These are phyloP conservation scores for Allygus modestus DNA, from an alignment of 2,888 invertebrate genomes.

Conservation along the genomic window DNA sequence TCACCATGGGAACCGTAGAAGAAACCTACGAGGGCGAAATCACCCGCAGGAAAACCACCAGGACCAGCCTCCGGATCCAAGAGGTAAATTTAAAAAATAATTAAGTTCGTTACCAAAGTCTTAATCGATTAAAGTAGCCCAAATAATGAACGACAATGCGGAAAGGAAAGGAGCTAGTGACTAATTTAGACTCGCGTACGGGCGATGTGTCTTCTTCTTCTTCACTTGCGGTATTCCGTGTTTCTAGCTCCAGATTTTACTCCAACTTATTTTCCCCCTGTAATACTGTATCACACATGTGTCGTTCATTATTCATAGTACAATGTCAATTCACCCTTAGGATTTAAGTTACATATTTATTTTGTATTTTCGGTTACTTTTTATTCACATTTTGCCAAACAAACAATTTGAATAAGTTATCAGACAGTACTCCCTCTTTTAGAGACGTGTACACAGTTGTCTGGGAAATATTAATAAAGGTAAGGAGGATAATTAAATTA, in stretches of 20 bases:
- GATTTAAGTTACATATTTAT: too few species aligned
- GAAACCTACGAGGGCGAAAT: conserved; percentile 84
- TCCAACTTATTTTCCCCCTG: background rate
- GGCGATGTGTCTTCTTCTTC: conserved; percentile 13
- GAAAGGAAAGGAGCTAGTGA: conserved; percentile 4
- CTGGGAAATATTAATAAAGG: too few species aligned
- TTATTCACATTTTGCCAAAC: too few species aligned
- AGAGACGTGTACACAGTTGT: too few species aligned
- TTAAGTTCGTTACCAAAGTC: background rate
- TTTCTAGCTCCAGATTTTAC: background rate
- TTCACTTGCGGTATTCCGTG: background rate
- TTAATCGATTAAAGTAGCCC: background rate
- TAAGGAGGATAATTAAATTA: too few species aligned
- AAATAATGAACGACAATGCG: conserved; percentile 3
- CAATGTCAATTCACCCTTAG: too few species aligned
- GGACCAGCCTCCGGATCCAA: conserved; percentile 83
- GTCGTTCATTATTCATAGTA: too few species aligned
- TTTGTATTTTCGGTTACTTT: too few species aligned
- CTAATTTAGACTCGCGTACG: conserved; percentile 3
- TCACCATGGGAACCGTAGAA: conserved; percentile 80
- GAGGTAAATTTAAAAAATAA: conserved; percentile 76
- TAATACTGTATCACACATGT: too few species aligned
- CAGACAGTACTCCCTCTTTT: too few species aligned
- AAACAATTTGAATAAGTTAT: too few species aligned
- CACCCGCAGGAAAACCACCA: conserved; percentile 83